A percentile compares a stretch with the other conserved stretches of the same genome.
Conservation (phyloP, 1,140 invertebrate species). For the Penaeus japonicus region DNA sequence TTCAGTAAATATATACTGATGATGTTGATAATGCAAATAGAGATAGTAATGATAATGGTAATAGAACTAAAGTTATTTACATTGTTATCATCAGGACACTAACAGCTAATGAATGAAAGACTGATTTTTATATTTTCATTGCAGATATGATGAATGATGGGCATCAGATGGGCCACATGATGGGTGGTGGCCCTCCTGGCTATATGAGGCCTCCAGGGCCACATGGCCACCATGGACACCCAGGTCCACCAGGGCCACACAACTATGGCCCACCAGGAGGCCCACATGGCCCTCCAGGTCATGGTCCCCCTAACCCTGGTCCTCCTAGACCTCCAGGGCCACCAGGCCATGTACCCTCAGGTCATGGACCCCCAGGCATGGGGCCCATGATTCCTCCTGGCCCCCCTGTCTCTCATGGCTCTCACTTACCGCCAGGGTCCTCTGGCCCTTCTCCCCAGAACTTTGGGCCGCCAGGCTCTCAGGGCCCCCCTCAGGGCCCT, state of each 20-base stretch:
- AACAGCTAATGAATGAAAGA: neutral
- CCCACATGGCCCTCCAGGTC: conserved; percentile 28
- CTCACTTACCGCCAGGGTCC: too few relatives aligned
- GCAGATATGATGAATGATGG: conserved; percentile 47
- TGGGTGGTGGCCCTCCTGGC: conserved; percentile 45
- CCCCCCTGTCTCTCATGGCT: too few relatives aligned
- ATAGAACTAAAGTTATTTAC: too few relatives aligned
- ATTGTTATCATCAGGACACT: too few relatives aligned
- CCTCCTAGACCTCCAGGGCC: neutral
- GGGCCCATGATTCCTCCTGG: too few relatives aligned
- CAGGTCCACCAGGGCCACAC: conserved; percentile 25
- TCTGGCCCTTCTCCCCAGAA: too few relatives aligned
- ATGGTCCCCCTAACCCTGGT: conserved; percentile 6
- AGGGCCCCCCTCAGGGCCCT: neutral
- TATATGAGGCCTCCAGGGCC: conserved; percentile 40
- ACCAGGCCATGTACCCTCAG: conserved; percentile 17
- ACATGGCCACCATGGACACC: conserved; percentile 4
- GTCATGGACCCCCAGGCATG: neutral
- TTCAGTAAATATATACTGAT: too few relatives aligned
- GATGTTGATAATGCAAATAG: too few relatives aligned
- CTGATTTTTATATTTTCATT: neutral
- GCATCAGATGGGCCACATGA: conserved; percentile 43
- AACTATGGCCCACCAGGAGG: conserved; percentile 14
- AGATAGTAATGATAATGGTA: too few relatives aligned
- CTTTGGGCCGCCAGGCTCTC: too few relatives aligned